Evolutionary conservation across 2,888 invertebrate genomes (phyloP).

Genomic region (Aleiodes alternator): DNA sequence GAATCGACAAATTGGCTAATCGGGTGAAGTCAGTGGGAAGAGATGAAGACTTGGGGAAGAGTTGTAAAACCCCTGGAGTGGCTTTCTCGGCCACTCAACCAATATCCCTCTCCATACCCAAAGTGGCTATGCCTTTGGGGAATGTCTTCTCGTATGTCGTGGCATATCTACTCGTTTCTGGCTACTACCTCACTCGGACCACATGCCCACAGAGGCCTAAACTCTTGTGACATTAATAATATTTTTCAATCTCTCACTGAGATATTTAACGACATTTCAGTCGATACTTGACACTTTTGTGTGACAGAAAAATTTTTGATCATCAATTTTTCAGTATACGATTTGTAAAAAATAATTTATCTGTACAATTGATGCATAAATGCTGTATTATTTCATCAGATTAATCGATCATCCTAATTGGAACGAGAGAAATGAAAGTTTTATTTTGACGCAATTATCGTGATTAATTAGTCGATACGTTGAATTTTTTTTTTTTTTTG

Average conservation of each 20-base stretch:
- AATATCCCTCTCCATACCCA: conserved; percentile 20
- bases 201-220: conserved; percentile 51
- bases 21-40: conserved; percentile 58
- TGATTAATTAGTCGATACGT: too few species aligned
- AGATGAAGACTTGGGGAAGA: conserved; percentile 46
- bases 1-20: conserved; percentile 59
- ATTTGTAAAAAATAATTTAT: too few species aligned
- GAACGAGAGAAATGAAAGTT: too few species aligned
- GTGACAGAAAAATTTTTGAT: conserved; percentile 3
- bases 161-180: conserved; percentile 24
- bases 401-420: background rate
- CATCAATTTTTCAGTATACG: too few species aligned
- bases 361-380: background rate
- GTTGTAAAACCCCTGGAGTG: conserved; percentile 37
- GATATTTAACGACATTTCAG: conserved; percentile 25
- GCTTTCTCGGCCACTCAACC: conserved; percentile 19
- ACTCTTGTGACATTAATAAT: conserved; percentile 57
- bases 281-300: conserved; percentile 19
- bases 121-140: conserved; percentile 36
- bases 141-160: conserved; percentile 33
- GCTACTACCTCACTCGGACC: conserved; percentile 46
- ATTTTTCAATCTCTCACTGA: conserved; percentile 38
- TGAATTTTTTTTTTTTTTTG: background rate
- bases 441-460: too few species aligned
- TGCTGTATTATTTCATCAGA: conserved; percentile 7